Base-by-base conservation (phyloP, 2,888 invertebrate genomes). In the Tenthredo livida region DNA sequence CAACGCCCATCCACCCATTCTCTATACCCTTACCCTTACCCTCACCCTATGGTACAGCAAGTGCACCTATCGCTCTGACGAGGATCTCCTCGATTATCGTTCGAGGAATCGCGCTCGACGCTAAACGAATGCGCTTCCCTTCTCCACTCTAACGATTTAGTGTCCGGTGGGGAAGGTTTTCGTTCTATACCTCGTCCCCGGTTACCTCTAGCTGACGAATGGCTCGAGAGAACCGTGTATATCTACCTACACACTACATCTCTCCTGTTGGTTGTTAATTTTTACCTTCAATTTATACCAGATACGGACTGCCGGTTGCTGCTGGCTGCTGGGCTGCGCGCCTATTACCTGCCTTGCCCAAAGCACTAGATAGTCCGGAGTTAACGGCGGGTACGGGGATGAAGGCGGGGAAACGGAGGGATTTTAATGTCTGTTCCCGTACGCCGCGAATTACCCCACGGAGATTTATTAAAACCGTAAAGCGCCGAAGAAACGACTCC, bases 391-490 rank as follows among this genome's bases (percentile, higher is more conserved):
- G 9, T 84, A 78, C 29, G 25, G 86, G 84, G 58, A 73, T 58
- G 84, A 37, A 67, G 50, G 65, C 61, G 84, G 29, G 65, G 77
- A 61, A 40, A 54, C 33, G 47, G 75, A 47, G 86, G 85, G 87
- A 88, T 88, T 90, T 92, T 92, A 92, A 92, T 90, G 92, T 89
- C 88, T 87, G 90, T 88, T 89, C 88, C 89, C 87, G 89, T 89
- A 88, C 90, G 89, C 91, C 91, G 90, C 91, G 92, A 92, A 92
- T 92, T 91, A 92, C 91, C 90, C 90, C 90, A 89, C 89, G 88
- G 90, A 92, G 92, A 92, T 92, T 92, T 92, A 92, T 92, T 92
- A 92, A 92, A 92, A 92, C 91, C 91, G 92, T 92, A 92, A 92
- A 92, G 89, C 90, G 91, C 29, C 83, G 90, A 91, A 92, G 91